phyloP scores from a whole-genome alignment of 2,113 vertebrate genomes.

The Epinephelus lanceolatus region DNA sequence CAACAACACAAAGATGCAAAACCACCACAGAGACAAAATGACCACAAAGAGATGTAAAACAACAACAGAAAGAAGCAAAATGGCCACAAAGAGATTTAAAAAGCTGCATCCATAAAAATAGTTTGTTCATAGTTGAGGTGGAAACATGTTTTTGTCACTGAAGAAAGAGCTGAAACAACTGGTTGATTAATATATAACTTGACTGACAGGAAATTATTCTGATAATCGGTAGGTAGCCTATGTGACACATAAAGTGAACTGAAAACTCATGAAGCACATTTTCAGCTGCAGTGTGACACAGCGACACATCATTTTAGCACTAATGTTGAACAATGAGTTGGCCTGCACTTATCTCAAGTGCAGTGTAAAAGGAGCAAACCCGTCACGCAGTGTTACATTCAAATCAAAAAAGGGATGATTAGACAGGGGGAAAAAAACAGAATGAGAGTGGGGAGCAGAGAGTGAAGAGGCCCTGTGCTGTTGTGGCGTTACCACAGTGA shows the following conservation, averaged over 20 bases:
- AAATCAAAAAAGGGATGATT: conserved; percentile 6
- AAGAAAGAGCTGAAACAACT: not conserved
- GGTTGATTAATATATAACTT: not conserved
- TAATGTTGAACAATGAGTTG: not conserved
- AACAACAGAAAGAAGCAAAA: not conserved
- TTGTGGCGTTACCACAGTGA: conserved; percentile 46
- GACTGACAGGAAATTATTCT: not conserved
- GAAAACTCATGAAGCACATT: conserved; percentile 13
- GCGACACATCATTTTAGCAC: not conserved
- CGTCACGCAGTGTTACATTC: not conserved
- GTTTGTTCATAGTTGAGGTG: not conserved
- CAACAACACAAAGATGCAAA: not conserved
- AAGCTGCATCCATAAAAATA: not conserved
- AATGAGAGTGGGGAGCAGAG: conserved; percentile 19
- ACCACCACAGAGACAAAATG: not conserved
- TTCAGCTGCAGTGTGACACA: not conserved
- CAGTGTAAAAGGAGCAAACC: conserved; percentile 20
- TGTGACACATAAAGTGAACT: not conserved
- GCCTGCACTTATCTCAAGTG: conserved; percentile 31
- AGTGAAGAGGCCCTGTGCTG: not conserved
- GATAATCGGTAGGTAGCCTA: not conserved
- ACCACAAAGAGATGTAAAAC: no score
- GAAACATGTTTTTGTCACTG: not conserved
- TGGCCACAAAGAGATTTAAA: no score
- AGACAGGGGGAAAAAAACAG: not conserved